These are phyloP conservation scores for Heterotis niloticus DNA, from an alignment of 2,113 vertebrate genomes.

Conservation along the genomic window DNA sequence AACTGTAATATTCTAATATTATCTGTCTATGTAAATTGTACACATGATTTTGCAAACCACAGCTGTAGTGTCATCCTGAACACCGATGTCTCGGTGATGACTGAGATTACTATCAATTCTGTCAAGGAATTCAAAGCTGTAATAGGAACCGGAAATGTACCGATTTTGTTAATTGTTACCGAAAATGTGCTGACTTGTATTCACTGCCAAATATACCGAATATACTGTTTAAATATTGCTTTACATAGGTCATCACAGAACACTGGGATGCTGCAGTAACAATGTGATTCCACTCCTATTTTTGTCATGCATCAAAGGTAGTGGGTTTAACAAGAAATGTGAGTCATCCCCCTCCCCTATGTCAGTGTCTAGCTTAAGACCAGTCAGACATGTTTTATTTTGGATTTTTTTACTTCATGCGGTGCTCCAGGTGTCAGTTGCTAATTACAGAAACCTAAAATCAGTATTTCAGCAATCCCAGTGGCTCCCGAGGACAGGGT, in stretches of 20 bases:
- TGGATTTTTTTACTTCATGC: neutral
- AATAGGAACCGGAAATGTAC: neutral
- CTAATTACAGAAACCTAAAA: conserved; percentile 12
- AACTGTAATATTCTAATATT: too few relatives aligned
- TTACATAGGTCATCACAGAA: neutral
- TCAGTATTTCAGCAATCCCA: neutral
- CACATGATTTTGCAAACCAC: too few relatives aligned
- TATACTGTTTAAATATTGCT: neutral
- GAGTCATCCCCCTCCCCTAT: neutral
- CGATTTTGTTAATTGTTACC: neutral
- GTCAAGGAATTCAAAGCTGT: neutral
- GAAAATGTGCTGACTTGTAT: neutral
- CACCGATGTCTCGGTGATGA: neutral
- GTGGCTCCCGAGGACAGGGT: neutral
- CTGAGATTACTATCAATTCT: neutral
- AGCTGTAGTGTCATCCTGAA: too few relatives aligned
- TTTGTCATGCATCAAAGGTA: conserved; percentile 20
- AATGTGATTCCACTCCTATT: conserved; percentile 13
- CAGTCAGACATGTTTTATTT: neutral
- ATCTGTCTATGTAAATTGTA: too few relatives aligned
- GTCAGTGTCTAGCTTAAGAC: conserved; percentile 8
- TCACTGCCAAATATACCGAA: too few relatives aligned
- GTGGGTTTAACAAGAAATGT: conserved; percentile 7
- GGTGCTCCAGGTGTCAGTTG: conserved; percentile 1
- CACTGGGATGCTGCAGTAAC: neutral